phyloP scores from a whole-genome alignment of 2,888 invertebrate genomes.

The Polymixis flavicincta region DNA sequence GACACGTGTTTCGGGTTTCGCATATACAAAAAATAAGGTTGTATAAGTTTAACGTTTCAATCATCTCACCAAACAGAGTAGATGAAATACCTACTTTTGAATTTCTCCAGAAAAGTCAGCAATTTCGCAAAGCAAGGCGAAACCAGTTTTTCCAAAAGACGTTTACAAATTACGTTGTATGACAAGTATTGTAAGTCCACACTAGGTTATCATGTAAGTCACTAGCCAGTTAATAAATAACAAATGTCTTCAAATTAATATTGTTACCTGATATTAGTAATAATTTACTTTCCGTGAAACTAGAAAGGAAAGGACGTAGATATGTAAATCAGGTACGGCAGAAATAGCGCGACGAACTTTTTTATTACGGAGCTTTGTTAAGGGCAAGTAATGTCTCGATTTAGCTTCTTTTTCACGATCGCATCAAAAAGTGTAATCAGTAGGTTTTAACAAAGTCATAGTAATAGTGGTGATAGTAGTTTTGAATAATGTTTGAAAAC shows the following conservation, averaged over 20 bases:
- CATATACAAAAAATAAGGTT: no score
- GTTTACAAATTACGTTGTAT: constrained; percentile 36
- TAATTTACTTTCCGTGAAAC: constrained; percentile 35
- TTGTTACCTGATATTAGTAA: constrained; percentile 38
- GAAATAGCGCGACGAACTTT: constrained; percentile 13
- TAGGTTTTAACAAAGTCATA: no score
- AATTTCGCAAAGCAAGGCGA: neutral
- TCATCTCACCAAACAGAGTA: neutral
- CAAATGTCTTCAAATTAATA: constrained; percentile 40
- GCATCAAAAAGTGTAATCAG: no score
- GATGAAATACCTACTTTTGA: neutral
- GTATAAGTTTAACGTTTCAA: neutral
- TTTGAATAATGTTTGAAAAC: no score
- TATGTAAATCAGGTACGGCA: constrained; percentile 47
- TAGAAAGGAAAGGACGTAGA: constrained; percentile 33
- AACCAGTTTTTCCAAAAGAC: constrained; percentile 28
- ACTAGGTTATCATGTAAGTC: constrained; percentile 17
- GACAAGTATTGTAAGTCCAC: constrained; percentile 1
- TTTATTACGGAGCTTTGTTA: constrained; percentile 42
- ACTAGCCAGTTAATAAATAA: constrained; percentile 34
- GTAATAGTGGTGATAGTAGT: no score
- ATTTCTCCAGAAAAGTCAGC: neutral
- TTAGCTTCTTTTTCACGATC: neutral
- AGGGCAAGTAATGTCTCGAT: constrained; percentile 24
- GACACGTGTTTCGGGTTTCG: no score